Evolutionary conservation across 2,113 vertebrate species (phyloP).

Genomic region (Proteles cristata): DNA sequence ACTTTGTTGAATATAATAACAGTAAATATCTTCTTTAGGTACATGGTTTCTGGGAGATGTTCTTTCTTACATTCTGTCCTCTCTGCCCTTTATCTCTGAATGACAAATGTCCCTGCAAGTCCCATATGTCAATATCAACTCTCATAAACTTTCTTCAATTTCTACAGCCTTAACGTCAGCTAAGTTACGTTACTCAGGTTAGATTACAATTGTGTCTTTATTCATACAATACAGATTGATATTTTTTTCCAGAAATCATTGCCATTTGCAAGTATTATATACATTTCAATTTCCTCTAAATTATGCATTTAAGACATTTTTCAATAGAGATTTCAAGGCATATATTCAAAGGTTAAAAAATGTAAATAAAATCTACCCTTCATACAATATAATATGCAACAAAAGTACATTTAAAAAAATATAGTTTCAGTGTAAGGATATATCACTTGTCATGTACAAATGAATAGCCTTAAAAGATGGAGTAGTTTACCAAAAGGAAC

Average conservation of each 20-base stretch:
- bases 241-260: neutral
- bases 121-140: neutral
- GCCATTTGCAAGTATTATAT: conserved; percentile 6
- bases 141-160: neutral
- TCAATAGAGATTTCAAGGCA: neutral
- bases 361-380: neutral
- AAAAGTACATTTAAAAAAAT: neutral
- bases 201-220: neutral
- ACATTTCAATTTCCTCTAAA: neutral
- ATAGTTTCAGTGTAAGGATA: neutral
- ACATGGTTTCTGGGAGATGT: neutral
- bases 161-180: neutral
- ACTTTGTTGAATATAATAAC: neutral
- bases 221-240: neutral
- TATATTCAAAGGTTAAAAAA: neutral
- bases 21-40: neutral
- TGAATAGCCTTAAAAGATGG: neutral
- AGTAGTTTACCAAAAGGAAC: conserved; percentile 32
- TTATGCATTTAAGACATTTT: neutral
- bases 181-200: neutral
- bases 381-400: neutral
- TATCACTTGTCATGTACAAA: neutral
- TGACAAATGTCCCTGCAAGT: neutral
- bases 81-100: neutral
- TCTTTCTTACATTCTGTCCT: neutral